Evolutionary conservation across 2,888 invertebrate species (phyloP).

Genomic region (Amaurobius ferox): DNA sequence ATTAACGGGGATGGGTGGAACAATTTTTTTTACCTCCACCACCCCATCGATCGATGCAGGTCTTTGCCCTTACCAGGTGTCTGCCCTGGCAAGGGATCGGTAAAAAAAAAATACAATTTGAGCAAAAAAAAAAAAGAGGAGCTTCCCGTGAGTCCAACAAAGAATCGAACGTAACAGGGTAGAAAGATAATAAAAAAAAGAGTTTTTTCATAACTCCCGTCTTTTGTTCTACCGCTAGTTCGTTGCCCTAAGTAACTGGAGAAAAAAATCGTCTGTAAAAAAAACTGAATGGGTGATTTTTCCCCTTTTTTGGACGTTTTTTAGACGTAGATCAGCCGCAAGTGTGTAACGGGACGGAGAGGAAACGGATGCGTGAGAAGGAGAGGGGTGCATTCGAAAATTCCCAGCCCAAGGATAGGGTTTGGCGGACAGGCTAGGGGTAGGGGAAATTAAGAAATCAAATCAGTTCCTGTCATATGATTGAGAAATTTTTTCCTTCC

Average conservation of each 20-base stretch:
- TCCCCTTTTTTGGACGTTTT: not conserved
- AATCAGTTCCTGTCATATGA: slow-evolving; percentile 14
- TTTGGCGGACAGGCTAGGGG: not conserved
- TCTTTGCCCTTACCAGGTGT: slow-evolving; percentile 16
- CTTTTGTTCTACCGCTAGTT: slow-evolving; percentile 7
- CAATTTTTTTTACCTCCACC: not conserved
- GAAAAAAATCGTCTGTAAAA: not conserved
- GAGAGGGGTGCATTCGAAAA: not conserved
- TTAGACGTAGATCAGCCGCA: not conserved
- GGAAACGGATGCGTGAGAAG: not conserved
- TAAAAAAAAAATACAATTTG: not conserved
- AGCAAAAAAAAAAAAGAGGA: not conserved
- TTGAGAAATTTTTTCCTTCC: not conserved
- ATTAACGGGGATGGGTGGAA: not conserved
- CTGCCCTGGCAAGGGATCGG: not conserved
- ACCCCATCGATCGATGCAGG: not conserved
- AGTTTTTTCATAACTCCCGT: not conserved
- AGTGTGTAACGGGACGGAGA: slow-evolving; percentile 11
- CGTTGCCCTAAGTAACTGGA: slow-evolving; percentile 5
- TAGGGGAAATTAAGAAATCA: slow-evolving; percentile 9
- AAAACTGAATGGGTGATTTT: not conserved
- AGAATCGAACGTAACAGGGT: slow-evolving; percentile 1
- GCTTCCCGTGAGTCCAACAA: not conserved
- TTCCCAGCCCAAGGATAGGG: not conserved
- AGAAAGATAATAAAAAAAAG: not conserved